Conservation (phyloP, 2,888 invertebrate species). For the Periphyllus acericola region DNA sequence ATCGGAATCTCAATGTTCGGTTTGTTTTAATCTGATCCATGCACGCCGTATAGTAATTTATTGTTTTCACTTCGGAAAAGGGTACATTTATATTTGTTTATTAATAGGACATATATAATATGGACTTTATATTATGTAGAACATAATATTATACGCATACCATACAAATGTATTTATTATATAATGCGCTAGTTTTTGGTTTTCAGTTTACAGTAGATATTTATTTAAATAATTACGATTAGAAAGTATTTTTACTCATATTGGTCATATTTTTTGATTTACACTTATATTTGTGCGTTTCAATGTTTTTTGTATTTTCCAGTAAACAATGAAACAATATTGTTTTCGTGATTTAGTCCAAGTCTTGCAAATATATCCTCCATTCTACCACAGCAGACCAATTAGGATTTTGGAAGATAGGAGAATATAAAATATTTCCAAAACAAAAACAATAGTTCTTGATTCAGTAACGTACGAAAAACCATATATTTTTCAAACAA, state of each 20-base stretch:
- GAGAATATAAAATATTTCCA: neutral
- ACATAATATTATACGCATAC: neutral
- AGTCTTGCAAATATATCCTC: neutral
- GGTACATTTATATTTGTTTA: slow-evolving; percentile 1
- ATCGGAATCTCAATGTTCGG: neutral
- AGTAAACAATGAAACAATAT: neutral
- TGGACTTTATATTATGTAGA: neutral
- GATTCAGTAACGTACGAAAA: neutral
- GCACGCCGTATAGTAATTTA: neutral
- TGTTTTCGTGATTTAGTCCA: neutral
- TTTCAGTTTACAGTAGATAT: neutral
- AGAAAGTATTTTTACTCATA: neutral
- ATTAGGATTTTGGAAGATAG: neutral
- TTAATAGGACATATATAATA: neutral
- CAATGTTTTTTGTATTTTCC: neutral
- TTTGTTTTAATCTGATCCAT: slow-evolving; percentile 35
- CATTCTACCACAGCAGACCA: neutral
- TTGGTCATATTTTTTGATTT: neutral
- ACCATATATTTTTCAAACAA: neutral
- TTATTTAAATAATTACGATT: neutral
- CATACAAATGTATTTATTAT: neutral
- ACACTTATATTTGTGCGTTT: neutral
- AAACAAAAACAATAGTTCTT: neutral
- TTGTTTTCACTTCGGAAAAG: neutral
- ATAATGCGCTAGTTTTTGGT: neutral